These are phyloP conservation scores for Drosophila orosa DNA, from an alignment of 1,140 invertebrate species.

Conservation along the genomic window DNA sequence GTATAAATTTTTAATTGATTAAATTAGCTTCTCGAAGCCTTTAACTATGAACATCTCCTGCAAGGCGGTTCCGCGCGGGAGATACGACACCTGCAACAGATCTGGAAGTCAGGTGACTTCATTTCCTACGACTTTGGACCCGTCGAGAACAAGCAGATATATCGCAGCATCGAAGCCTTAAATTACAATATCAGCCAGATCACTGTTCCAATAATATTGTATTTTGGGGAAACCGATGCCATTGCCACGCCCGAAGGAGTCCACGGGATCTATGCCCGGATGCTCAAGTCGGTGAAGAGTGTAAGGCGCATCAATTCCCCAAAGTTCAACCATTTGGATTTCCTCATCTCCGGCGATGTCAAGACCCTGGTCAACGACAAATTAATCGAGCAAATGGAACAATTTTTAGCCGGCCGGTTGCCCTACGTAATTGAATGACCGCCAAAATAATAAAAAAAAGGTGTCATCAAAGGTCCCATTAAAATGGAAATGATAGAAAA, in stretches of 20 bases:
- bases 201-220: conserved; percentile 87
- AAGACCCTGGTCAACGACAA: conserved; percentile 86
- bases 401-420: conserved; percentile 75
- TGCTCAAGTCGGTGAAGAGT: conserved; percentile 72
- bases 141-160: conserved; percentile 84
- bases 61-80: conserved; percentile 69
- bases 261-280: conserved; percentile 85
- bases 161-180: conserved; percentile 84
- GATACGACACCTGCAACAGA: conserved; percentile 71
- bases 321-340: conserved; percentile 86
- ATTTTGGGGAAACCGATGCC: conserved; percentile 90
- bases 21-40: conserved; percentile 57
- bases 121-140: conserved; percentile 72
- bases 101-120: conserved; percentile 81
- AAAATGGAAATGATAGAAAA: conserved; percentile 36
- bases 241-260: conserved; percentile 87
- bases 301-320: conserved; percentile 83
- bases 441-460: conserved; percentile 35
- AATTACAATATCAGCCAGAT: conserved; percentile 86
- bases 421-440: conserved; percentile 76
- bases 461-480: conserved; percentile 55
- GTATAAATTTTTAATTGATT: too few species aligned
- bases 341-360: conserved; percentile 87
- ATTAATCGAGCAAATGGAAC: conserved; percentile 81
- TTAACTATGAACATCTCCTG: conserved; percentile 69